phyloP scores from a whole-genome alignment of 2,888 invertebrate species.

The Leptogaster cylindrica region DNA sequence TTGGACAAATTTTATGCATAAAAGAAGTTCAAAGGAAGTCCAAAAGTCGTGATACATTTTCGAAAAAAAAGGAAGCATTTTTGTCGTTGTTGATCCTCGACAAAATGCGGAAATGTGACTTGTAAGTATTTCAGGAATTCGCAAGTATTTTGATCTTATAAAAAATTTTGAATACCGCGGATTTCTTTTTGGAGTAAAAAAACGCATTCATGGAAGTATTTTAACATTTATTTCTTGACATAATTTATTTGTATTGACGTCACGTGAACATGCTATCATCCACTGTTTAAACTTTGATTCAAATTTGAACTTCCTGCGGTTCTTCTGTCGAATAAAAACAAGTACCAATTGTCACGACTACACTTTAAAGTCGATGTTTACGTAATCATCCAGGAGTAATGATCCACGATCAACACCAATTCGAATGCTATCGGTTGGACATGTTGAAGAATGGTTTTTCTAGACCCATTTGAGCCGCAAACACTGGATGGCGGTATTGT shows the following conservation, averaged over 20 bases:
- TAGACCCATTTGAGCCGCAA: slow-evolving; percentile 4
- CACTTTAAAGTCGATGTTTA: slow-evolving; percentile 10
- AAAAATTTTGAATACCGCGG: background rate
- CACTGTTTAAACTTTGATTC: background rate
- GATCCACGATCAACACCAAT: background rate
- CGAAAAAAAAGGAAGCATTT: background rate
- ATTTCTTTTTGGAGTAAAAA: background rate
- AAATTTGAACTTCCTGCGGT: background rate
- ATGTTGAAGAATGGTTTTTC: background rate
- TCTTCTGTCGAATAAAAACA: slow-evolving; percentile 1
- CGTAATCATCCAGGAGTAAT: slow-evolving; percentile 18
- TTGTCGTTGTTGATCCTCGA: no score
- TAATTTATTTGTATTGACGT: background rate
- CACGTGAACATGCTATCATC: background rate
- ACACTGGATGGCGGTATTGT: background rate
- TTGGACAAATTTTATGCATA: slow-evolving; percentile 6
- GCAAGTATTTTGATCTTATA: no score
- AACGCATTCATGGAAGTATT: background rate
- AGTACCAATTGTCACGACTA: slow-evolving; percentile 30
- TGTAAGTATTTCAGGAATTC: slow-evolving; percentile 5
- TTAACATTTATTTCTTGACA: background rate
- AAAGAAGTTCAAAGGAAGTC: background rate
- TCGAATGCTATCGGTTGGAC: background rate
- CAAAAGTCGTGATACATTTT: background rate
- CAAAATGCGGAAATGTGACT: slow-evolving; percentile 28